Percentiles rank a stretch among this genome's conserved stretches.
These are phyloP conservation scores for Clupea harengus DNA, from an alignment of 2,113 vertebrate species.

Conservation along the genomic window DNA sequence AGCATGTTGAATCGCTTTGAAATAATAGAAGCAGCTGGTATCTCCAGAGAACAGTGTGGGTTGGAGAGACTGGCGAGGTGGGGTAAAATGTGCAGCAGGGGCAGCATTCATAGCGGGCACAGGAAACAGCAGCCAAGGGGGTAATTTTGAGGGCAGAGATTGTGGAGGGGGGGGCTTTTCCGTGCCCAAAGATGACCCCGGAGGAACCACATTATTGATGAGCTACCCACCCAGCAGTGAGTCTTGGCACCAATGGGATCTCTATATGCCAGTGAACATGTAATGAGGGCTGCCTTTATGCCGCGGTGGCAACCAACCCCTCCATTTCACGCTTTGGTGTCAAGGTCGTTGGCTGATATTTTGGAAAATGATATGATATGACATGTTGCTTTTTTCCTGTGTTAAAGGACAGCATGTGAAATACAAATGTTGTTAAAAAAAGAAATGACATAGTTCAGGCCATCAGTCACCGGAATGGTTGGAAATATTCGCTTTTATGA, in stretches of 20 bases:
- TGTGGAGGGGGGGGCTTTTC: background rate
- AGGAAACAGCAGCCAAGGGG: slow-evolving; percentile 40
- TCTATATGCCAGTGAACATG: slow-evolving; percentile 11
- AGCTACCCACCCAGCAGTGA: slow-evolving; percentile 7
- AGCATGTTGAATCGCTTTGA: slow-evolving; percentile 55
- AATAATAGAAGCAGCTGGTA: slow-evolving; percentile 69
- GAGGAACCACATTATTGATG: background rate
- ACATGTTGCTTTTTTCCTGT: slow-evolving; percentile 45
- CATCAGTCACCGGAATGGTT: slow-evolving; percentile 37
- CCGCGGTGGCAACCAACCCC: background rate
- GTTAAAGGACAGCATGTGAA: slow-evolving; percentile 51
- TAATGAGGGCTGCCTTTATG: slow-evolving; percentile 12
- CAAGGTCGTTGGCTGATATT: slow-evolving; percentile 17
- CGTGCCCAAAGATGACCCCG: background rate
- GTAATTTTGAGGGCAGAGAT: background rate
- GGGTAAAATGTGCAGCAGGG: slow-evolving; percentile 1
- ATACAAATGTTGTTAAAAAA: slow-evolving; percentile 20
- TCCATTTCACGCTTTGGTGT: slow-evolving; percentile 20
- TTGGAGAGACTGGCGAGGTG: slow-evolving; percentile 9
- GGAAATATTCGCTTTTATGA: slow-evolving; percentile 50
- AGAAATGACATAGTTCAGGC: slow-evolving; percentile 24
- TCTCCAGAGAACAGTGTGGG: slow-evolving; percentile 50
- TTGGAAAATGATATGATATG: slow-evolving; percentile 35
- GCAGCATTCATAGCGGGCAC: slow-evolving; percentile 28
- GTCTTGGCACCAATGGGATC: background rate